A percentile compares a stretch with the other conserved stretches of the same genome.
These are phyloP conservation scores for Remorina albescens DNA, from an alignment of 2,797 vertebrate species.

Conservation along the genomic window DNA sequence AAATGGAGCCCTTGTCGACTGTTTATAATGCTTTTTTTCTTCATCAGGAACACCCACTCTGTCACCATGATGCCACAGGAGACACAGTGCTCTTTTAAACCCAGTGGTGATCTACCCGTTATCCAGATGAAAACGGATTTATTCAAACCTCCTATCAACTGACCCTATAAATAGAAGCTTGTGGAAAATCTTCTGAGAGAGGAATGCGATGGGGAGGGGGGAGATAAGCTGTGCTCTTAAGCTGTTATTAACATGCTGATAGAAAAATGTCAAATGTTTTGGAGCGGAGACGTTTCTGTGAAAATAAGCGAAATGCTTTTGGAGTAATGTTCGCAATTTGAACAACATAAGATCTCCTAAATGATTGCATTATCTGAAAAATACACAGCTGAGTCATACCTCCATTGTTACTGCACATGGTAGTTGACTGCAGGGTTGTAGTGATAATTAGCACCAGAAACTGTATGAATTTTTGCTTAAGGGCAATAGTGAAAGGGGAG, in stretches of 20 bases:
- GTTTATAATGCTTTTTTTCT: conserved; percentile 75
- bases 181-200: conserved; percentile 80
- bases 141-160: conserved; percentile 82
- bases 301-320: conserved; percentile 57
- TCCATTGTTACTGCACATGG: conserved; percentile 42
- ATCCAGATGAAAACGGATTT: conserved; percentile 87
- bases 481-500: conserved; percentile 38
- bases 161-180: conserved; percentile 85
- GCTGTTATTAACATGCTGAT: conserved; percentile 85
- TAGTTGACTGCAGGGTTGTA: conserved; percentile 52
- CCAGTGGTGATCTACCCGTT: conserved; percentile 81
- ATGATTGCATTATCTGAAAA: conserved; percentile 47
- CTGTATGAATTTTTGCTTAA: conserved; percentile 52
- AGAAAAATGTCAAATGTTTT: conserved; percentile 78
- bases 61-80: conserved; percentile 69
- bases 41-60: conserved; percentile 75
- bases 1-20: conserved; percentile 75
- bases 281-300: conserved; percentile 52
- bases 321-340: conserved; percentile 38
- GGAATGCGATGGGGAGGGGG: background rate
- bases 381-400: conserved; percentile 57
- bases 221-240: conserved; percentile 83
- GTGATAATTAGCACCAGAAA: conserved; percentile 52
- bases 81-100: conserved; percentile 83
- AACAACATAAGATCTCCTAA: conserved; percentile 38